Percentiles rank a stretch among this genome's conserved stretches.
Conservation (phyloP, 2,113 vertebrate species). For the Syngnathus typhle region DNA sequence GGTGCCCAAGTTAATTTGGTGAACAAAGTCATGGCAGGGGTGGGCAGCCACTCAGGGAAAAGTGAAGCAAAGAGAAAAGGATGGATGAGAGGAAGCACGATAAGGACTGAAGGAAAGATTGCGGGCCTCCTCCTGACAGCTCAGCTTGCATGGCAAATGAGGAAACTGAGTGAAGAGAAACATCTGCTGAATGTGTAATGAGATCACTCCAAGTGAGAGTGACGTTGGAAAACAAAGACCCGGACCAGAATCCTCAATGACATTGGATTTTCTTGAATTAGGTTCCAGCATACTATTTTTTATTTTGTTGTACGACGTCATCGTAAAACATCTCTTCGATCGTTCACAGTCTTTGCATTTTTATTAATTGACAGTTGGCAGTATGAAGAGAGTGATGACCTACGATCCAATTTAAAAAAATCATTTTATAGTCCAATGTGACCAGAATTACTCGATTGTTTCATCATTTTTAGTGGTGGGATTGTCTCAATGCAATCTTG, state of each 20-base stretch:
- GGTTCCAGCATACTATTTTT: background rate
- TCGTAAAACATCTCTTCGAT: background rate
- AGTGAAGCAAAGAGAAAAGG: constrained; percentile 21
- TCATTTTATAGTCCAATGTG: constrained; percentile 15
- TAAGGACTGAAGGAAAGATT: constrained; percentile 47
- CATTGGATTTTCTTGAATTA: constrained; percentile 11
- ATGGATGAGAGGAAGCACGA: constrained; percentile 47
- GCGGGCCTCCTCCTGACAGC: constrained; percentile 33
- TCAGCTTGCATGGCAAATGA: constrained; percentile 51
- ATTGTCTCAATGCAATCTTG: constrained; percentile 54
- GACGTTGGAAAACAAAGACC: constrained; percentile 11
- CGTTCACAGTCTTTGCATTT: background rate
- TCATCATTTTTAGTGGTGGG: constrained; percentile 51
- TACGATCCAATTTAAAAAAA: background rate
- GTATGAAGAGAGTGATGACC: background rate
- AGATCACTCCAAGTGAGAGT: constrained; percentile 25
- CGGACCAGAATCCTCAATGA: constrained; percentile 3
- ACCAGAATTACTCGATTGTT: constrained; percentile 45
- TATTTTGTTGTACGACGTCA: background rate
- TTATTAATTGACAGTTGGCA: background rate
- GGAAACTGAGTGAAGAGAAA: constrained; percentile 43
- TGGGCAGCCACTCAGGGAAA: constrained; percentile 40
- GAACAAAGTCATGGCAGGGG: constrained; percentile 49
- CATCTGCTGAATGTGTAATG: constrained; percentile 49
- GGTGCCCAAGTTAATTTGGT: constrained; percentile 47